Evolutionary conservation across 2,797 vertebrate genomes (phyloP).

Genomic region (Malurus splendens): DNA sequence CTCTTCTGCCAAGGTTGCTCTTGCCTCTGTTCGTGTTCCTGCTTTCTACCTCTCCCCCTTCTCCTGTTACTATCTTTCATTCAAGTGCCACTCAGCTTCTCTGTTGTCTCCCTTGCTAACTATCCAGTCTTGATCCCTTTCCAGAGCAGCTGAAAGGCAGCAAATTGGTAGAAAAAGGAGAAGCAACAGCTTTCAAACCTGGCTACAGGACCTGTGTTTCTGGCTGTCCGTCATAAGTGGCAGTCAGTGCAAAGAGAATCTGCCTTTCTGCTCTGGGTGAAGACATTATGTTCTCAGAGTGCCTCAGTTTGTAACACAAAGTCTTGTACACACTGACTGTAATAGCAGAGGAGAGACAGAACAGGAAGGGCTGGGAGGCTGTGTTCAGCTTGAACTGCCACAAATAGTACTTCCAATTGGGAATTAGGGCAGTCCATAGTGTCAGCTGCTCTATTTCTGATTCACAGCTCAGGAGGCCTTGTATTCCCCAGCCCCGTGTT

Average conservation of each 20-base stretch:
- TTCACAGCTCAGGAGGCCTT: not conserved
- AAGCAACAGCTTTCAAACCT: not conserved
- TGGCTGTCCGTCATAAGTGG: not conserved
- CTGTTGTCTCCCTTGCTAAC: not conserved
- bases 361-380: not conserved
- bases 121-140: not conserved
- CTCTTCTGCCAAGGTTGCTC: not conserved
- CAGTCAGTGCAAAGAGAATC: not conserved
- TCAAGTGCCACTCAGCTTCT: not conserved
- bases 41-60: not conserved
- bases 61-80: not conserved
- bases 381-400: not conserved
- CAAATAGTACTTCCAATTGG: not conserved
- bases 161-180: not conserved
- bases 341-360: not conserved
- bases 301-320: not conserved
- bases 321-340: accelerated
- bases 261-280: not conserved
- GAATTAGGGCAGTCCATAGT: not conserved
- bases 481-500: not conserved
- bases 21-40: not conserved
- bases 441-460: not conserved
- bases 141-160: not conserved
- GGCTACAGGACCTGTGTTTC: not conserved
- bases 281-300: not conserved